Evolutionary conservation across 2,888 invertebrate species (phyloP), one percentile per base, ranked within the genome.

Genomic region (Pheosia tremula): DNA sequence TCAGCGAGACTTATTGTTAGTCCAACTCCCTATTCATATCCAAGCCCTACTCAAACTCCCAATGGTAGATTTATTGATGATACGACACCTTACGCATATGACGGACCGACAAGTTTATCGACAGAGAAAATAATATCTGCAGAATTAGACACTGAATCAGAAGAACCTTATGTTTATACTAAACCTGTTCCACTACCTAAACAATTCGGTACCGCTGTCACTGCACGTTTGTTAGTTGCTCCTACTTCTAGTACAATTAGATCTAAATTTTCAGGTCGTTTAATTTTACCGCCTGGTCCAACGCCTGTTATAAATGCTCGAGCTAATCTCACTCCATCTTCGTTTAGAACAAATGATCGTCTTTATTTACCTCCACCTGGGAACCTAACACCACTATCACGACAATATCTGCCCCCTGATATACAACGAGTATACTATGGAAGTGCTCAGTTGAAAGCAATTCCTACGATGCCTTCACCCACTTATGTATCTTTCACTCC

Each of bases 351-450:
- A 60, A 68, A 80, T 11, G 81, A 83, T 38, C 80, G 83, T 36
- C 71, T 87, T 13, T 91, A 91, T 66, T 68, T 92, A 50, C 88
- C 90, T 43, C 89, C 91, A 24, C 76, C 89, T 10, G 75, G 71
- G 61, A 78, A 69, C 36, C 71, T 79, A 58, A 67, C 77, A 50
- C 60, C 75, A 24, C 64, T 85, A 41, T 82, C 86, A 24, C 79
- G 86, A 50, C 85, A 89, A 64, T 89, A 90, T 69, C 74, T 90
- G 67, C 70, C 82, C 6, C 87, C 89, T 60, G 60, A 72, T 57
- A 38, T 8, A 6, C 81, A 83, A 75, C 72, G 78, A 57, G 64
- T 72, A 11, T 73, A 75, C 50, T 80, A 79, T 59, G 81, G 82
- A 77, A 88, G 76, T 59, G 63, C 69, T 55, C 78, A 83, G 62